A percentile compares a stretch with the other conserved stretches of the same genome.
Evolutionary conservation across 2,797 vertebrate species (phyloP).

Genomic region (Lycodopsis pacificus): DNA sequence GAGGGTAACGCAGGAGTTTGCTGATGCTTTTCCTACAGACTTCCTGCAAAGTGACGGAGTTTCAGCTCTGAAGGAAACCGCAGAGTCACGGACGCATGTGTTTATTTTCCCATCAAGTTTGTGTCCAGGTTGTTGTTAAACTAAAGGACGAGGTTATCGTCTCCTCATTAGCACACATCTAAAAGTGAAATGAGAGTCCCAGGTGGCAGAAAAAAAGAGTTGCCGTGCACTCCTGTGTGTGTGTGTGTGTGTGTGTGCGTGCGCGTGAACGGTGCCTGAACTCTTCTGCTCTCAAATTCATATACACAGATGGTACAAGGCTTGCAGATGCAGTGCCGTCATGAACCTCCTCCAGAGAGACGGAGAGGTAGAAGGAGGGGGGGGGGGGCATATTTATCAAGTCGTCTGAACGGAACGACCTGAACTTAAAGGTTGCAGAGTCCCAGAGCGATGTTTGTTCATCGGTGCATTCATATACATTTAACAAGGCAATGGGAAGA

Average conservation of each 20-base stretch:
- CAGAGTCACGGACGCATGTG: slow-evolving; percentile 34
- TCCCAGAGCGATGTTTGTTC: slow-evolving; percentile 36
- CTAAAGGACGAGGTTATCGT: slow-evolving; percentile 63
- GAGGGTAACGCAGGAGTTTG: slow-evolving; percentile 16
- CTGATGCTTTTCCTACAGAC: slow-evolving; percentile 18
- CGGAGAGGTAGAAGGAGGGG: slow-evolving; percentile 11
- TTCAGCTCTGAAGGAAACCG: slow-evolving; percentile 41
- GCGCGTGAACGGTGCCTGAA: slow-evolving; percentile 60
- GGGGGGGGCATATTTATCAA: slow-evolving; percentile 27
- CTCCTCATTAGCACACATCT: slow-evolving; percentile 80
- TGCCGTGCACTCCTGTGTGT: slow-evolving; percentile 27
- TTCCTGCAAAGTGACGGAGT: slow-evolving; percentile 46
- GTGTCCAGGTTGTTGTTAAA: slow-evolving; percentile 53
- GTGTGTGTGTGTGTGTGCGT: slow-evolving; percentile 41
- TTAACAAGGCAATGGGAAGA: slow-evolving; percentile 10
- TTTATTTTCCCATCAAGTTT: slow-evolving; percentile 57
- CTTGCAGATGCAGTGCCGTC: slow-evolving; percentile 70
- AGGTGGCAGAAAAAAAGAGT: slow-evolving; percentile 67
- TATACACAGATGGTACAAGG: slow-evolving; percentile 77
- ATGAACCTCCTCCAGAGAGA: slow-evolving; percentile 42
- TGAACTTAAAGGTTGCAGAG: slow-evolving; percentile 63
- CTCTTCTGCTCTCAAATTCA: slow-evolving; percentile 62
- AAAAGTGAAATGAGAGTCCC: slow-evolving; percentile 83
- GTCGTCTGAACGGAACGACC: slow-evolving; percentile 44
- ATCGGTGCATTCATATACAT: slow-evolving; percentile 27